phyloP scores from a whole-genome alignment of 2,113 vertebrate genomes.

The Sander vitreus region DNA sequence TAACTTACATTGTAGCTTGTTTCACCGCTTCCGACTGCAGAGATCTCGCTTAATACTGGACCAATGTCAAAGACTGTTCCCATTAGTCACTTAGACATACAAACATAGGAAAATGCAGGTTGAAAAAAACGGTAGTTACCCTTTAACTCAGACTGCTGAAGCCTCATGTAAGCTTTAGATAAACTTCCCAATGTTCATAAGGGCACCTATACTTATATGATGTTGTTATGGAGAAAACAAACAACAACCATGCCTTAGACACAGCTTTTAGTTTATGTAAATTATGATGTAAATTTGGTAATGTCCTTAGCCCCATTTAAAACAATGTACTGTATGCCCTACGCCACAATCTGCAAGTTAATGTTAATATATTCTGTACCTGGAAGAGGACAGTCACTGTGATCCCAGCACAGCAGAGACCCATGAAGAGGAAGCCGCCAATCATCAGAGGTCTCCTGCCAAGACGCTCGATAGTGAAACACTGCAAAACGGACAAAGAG shows the following conservation, averaged over 20 bases:
- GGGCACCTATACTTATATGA: not conserved
- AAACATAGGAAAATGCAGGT: too few species aligned
- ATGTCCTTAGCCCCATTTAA: not conserved
- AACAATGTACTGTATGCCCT: not conserved
- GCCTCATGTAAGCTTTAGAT: not conserved
- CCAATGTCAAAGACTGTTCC: too few species aligned
- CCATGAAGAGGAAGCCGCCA: conserved; percentile 91
- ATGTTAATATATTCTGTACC: conserved; percentile 75
- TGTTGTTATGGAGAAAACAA: not conserved
- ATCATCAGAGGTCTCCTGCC: conserved; percentile 90
- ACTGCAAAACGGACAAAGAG: conserved; percentile 74
- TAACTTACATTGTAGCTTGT: too few species aligned
- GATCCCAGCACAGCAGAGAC: conserved; percentile 89
- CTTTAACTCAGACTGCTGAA: not conserved
- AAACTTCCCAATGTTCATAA: not conserved
- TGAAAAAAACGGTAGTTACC: too few species aligned
- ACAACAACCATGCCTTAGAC: not conserved
- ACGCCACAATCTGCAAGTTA: not conserved
- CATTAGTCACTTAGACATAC: too few species aligned
- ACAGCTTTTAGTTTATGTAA: not conserved
- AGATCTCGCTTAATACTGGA: too few species aligned
- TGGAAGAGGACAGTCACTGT: conserved; percentile 87
- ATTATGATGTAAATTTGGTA: not conserved
- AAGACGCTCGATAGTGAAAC: conserved; percentile 90
- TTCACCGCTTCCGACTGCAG: too few species aligned